Evolutionary conservation across 2,113 vertebrate species (phyloP).

Genomic region (Pongo pygmaeus): DNA sequence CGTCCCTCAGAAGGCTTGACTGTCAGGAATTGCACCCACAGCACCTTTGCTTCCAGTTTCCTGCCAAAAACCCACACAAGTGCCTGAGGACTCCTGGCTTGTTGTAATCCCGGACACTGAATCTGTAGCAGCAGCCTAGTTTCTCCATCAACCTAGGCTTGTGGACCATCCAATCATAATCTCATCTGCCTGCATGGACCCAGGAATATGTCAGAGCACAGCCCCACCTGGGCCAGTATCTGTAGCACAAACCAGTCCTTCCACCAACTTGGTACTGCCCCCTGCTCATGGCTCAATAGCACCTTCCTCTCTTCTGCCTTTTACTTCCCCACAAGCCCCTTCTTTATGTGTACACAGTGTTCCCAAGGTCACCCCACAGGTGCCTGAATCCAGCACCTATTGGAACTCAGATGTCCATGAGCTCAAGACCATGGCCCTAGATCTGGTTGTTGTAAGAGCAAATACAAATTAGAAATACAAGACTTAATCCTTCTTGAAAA

Average conservation of each 20-base stretch:
- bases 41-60: background rate
- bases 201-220: background rate
- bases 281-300: background rate
- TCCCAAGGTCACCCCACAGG: background rate
- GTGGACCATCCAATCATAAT: background rate
- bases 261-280: background rate
- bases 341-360: background rate
- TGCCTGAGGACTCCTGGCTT: background rate
- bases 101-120: background rate
- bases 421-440: background rate
- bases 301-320: background rate
- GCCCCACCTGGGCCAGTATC: background rate
- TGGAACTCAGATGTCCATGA: background rate
- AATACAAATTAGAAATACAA: background rate
- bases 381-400: background rate
- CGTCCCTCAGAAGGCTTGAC: background rate
- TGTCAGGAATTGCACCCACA: background rate
- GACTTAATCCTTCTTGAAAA: background rate
- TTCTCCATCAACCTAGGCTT: background rate
- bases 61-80: background rate
- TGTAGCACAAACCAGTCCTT: background rate
- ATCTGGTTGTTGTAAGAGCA: background rate
- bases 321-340: background rate
- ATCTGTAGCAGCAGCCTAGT: background rate
- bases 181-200: background rate